Conservation (phyloP, 2,797 vertebrate genomes). For the Hippocampus kuda region DNA sequence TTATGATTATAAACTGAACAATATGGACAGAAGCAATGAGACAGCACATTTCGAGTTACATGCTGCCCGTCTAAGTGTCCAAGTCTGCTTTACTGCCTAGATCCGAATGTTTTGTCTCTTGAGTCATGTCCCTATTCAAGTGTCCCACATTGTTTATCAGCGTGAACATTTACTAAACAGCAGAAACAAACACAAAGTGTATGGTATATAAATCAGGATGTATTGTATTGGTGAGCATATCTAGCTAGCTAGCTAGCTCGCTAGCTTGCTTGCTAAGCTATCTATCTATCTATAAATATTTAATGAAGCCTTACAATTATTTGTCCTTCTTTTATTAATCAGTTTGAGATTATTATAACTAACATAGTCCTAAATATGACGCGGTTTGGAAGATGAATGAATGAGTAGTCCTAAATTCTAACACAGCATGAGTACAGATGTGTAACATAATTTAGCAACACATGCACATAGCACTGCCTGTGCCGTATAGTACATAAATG, state of each 20-base stretch:
- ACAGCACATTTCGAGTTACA: not conserved
- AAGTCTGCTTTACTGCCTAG: too few relatives aligned
- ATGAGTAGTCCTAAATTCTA: not conserved
- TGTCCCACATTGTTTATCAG: too few relatives aligned
- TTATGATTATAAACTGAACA: not conserved
- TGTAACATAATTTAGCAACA: not conserved
- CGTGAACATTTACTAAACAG: too few relatives aligned
- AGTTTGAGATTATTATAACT: not conserved
- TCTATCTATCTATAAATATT: not conserved
- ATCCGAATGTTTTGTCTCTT: too few relatives aligned
- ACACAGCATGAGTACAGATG: not conserved
- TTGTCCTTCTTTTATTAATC: not conserved
- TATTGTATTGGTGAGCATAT: too few relatives aligned
- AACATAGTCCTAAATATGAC: not conserved
- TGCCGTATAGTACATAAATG: conserved; percentile 49
- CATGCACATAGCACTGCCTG: conserved; percentile 1
- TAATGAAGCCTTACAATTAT: not conserved
- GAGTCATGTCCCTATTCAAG: too few relatives aligned
- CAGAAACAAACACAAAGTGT: not conserved
- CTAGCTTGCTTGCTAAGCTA: too few relatives aligned
- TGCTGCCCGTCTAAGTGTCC: too few relatives aligned
- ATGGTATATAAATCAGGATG: too few relatives aligned
- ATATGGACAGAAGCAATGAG: not conserved
- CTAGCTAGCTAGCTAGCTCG: too few relatives aligned
- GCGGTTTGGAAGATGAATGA: too few relatives aligned